Evolutionary conservation across 2,888 invertebrate genomes (phyloP).

Genomic region (Polydrusus pterygomalis): DNA sequence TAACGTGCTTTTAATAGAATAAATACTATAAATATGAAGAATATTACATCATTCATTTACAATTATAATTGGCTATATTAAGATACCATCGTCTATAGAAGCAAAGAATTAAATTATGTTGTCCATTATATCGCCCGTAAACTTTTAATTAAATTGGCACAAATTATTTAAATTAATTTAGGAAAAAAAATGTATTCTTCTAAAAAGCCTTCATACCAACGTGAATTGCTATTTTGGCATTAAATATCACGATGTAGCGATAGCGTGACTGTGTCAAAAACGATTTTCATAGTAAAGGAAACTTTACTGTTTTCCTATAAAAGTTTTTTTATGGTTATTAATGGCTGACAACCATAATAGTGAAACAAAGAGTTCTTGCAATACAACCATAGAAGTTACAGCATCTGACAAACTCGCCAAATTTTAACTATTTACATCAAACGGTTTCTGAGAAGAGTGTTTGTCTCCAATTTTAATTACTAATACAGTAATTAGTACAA

Average conservation of each 20-base stretch:
- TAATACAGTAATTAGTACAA: too few species aligned
- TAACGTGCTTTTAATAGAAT: slow-evolving; percentile 35
- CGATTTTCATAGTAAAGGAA: not conserved
- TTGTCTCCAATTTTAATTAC: too few species aligned
- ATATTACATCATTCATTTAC: slow-evolving; percentile 39
- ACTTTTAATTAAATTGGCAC: slow-evolving; percentile 13
- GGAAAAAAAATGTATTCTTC: too few species aligned
- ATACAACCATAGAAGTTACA: too few species aligned
- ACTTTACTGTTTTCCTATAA: not conserved
- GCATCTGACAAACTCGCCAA: too few species aligned
- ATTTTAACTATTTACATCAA: too few species aligned
- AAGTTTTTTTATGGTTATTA: not conserved
- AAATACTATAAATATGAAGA: slow-evolving; percentile 29
- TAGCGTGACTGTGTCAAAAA: not conserved
- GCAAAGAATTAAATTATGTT: not conserved
- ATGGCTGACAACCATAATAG: too few species aligned
- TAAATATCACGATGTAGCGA: not conserved
- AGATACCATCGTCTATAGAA: not conserved
- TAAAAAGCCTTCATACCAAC: not conserved
- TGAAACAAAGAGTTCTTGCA: too few species aligned
- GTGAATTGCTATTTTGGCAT: not conserved
- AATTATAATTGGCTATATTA: slow-evolving; percentile 20
- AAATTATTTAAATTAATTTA: not conserved
- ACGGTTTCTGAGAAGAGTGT: too few species aligned
- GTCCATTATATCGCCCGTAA: slow-evolving; percentile 4